Percentiles rank a stretch among this genome's conserved stretches.
phyloP scores from a whole-genome alignment of 2,888 invertebrate species.

The Hirtodrosophila confusa region DNA sequence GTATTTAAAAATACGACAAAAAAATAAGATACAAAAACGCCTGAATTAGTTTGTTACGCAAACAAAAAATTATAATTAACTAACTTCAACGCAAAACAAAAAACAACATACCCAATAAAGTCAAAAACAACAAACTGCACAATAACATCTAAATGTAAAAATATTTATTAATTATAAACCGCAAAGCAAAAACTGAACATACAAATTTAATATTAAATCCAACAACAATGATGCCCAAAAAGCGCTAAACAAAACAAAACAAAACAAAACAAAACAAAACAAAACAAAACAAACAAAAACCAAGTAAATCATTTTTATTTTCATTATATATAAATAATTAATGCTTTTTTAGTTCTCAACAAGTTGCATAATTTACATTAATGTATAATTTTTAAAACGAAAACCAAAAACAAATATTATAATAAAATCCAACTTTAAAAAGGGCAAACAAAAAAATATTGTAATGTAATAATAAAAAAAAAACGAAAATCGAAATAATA shows the following conservation, averaged over 20 bases:
- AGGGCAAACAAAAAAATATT: slow-evolving; percentile 71
- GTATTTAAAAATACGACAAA: slow-evolving; percentile 59
- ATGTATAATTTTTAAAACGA: slow-evolving; percentile 71
- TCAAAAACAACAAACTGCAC: slow-evolving; percentile 73
- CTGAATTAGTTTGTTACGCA: slow-evolving; percentile 77
- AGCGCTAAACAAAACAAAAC: slow-evolving; percentile 36
- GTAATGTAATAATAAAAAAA: slow-evolving; percentile 67
- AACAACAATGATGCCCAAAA: slow-evolving; percentile 41
- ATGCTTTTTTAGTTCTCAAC: slow-evolving; percentile 82
- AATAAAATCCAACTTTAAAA: slow-evolving; percentile 64
- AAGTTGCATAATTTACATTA: slow-evolving; percentile 81
- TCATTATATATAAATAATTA: slow-evolving; percentile 81
- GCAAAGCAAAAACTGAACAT: slow-evolving; percentile 65
- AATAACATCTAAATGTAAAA: slow-evolving; percentile 80
- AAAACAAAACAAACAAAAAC: slow-evolving; percentile 44
- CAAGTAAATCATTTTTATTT: slow-evolving; percentile 69
- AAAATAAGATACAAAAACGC: slow-evolving; percentile 62
- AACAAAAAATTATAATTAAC: slow-evolving; percentile 67
- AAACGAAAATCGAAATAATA: slow-evolving; percentile 65
- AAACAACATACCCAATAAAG: slow-evolving; percentile 41
- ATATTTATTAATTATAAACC: slow-evolving; percentile 63
- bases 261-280: slow-evolving; percentile 40
- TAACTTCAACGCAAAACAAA: slow-evolving; percentile 65
- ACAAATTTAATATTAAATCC: slow-evolving; percentile 52
- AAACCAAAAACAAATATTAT: slow-evolving; percentile 49